Conservation (phyloP, 2,888 invertebrate species). For the Eristalis intricaria region DNA sequence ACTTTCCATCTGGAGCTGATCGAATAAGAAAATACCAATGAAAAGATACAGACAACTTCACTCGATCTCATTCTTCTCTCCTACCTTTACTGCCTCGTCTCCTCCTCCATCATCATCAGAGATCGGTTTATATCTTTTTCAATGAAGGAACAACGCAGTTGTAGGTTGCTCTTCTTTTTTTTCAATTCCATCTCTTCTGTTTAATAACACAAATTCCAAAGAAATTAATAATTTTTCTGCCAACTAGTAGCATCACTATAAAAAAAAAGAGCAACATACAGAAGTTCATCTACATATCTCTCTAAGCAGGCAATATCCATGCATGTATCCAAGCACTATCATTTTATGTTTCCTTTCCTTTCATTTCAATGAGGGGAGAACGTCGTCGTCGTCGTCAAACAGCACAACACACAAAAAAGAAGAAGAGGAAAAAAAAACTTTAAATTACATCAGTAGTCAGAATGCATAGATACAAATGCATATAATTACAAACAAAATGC, state of each 20-base stretch:
- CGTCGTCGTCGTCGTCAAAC: not conserved
- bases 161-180: not conserved
- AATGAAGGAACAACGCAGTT: slow-evolving; percentile 12
- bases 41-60: slow-evolving; percentile 7
- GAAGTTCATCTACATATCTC: slow-evolving; percentile 28
- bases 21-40: slow-evolving; percentile 37
- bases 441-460: slow-evolving; percentile 71
- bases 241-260: not conserved
- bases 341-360: slow-evolving; percentile 62
- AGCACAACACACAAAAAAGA: not conserved
- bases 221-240: slow-evolving; percentile 59
- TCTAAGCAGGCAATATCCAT: slow-evolving; percentile 23
- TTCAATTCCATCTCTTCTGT: not conserved
- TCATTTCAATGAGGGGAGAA: slow-evolving; percentile 38
- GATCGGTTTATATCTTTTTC: slow-evolving; percentile 46
- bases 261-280: slow-evolving; percentile 27
- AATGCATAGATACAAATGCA: slow-evolving; percentile 72
- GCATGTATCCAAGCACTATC: slow-evolving; percentile 23
- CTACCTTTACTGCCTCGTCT: not conserved
- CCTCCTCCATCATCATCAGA: not conserved
- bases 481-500: slow-evolving; percentile 71
- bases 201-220: slow-evolving; percentile 46
- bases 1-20: slow-evolving; percentile 67
- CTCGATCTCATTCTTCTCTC: not conserved
- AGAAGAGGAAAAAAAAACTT: slow-evolving; percentile 20